These are phyloP conservation scores for Protonibea diacanthus DNA, from an alignment of 2,797 vertebrate species.

Conservation along the genomic window DNA sequence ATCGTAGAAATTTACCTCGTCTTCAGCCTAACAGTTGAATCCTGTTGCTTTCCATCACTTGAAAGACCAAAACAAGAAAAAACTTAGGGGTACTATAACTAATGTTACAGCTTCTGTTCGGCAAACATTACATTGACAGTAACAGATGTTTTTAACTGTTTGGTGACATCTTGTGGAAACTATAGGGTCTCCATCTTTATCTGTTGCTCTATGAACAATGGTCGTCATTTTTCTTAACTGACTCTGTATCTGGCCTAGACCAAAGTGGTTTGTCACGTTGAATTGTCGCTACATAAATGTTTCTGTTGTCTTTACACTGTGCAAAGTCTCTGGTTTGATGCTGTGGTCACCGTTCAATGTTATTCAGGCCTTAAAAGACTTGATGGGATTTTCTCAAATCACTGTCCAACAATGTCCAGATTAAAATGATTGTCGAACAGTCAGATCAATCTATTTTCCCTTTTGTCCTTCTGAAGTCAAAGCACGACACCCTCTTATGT, in stretches of 20 bases:
- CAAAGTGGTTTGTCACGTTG: slow-evolving; percentile 26
- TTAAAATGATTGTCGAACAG: slow-evolving; percentile 57
- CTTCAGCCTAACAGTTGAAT: slow-evolving; percentile 1
- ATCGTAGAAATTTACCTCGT: slow-evolving; percentile 1
- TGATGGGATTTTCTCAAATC: slow-evolving; percentile 36
- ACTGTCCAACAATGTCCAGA: slow-evolving; percentile 37
- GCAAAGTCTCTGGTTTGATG: slow-evolving; percentile 21
- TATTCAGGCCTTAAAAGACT: slow-evolving; percentile 61
- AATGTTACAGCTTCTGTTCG: slow-evolving; percentile 6
- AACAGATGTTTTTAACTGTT: slow-evolving; percentile 11
- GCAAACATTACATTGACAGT: slow-evolving; percentile 1
- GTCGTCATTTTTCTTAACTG: background rate
- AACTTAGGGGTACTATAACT: too few species aligned
- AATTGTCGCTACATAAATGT: slow-evolving; percentile 27
- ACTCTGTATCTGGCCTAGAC: slow-evolving; percentile 12
- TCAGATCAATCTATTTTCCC: background rate
- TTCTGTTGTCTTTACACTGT: slow-evolving; percentile 48
- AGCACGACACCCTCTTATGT: background rate
- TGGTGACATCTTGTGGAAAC: slow-evolving; percentile 10
- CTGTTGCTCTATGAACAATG: background rate
- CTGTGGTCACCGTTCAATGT: slow-evolving; percentile 40
- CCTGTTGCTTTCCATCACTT: slow-evolving; percentile 29
- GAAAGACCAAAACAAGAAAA: slow-evolving; percentile 55
- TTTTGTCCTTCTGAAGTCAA: slow-evolving; percentile 16
- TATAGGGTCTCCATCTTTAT: slow-evolving; percentile 8